Evolutionary conservation across 2,797 vertebrate genomes (phyloP), one percentile per base, ranked within the genome.

Genomic region (Remorina albescens): DNA sequence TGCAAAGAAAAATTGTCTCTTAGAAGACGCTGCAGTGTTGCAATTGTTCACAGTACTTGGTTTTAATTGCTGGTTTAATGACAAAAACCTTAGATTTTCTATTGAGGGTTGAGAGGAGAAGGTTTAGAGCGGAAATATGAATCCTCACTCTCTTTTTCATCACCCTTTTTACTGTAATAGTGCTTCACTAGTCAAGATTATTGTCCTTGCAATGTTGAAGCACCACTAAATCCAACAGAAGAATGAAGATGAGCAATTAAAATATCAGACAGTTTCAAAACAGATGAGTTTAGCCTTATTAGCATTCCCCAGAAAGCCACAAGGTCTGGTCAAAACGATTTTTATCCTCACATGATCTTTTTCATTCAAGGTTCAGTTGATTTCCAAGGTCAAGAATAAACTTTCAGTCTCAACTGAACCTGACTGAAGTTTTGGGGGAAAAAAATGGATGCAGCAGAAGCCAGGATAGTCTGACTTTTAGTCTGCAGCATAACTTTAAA

Each of bases 1-100:
- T 80, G 83, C 70, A 75, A 64, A 76, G 62, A 47, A 23, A 55
- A 59, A 32, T 30, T 55, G 55, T 86, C 55, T 83, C 55, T 70
- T 21, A 37, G 49, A 81, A 67, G 58, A 67, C n/a, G 26, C 46
- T 76, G 71, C 54, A 70, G 60, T 32, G 37, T 51, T 63, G 8
- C 12, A 34, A 32, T 30, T 37, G 30, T 71, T 76, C 55, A 61
- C 39, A 16, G 25, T 51, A 8, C 13, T 71, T 65, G 32, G 55
- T 34, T 50, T 49, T 47, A 23, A 57, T 25, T 26, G 57, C 47
- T 64, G 42, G 21, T 69, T 67, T 36, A 12, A 18, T 11, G 19
- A 19, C 26, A n/a, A 44, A 73, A 60, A 16, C 11, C 16, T 39
- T 36, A 2, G 30, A 9, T 53, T 46, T 50, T 41, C 19, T 25